phyloP scores from a whole-genome alignment of 2,113 vertebrate genomes.

The Chascanopsetta lugubris region DNA sequence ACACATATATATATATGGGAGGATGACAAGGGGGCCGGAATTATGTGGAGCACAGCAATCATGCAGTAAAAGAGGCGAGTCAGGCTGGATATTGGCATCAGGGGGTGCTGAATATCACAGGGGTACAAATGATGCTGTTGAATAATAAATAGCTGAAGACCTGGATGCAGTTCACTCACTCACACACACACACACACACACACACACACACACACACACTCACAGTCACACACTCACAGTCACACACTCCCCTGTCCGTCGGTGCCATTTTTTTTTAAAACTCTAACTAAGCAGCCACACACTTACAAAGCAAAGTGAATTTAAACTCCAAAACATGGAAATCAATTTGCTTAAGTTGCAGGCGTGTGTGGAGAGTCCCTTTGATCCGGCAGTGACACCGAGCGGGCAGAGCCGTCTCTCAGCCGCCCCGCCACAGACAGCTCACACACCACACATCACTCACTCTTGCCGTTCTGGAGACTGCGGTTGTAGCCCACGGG shows the following conservation, averaged over 20 bases:
- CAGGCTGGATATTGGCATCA: slow-evolving; percentile 42
- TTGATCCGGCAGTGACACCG: slow-evolving; percentile 42
- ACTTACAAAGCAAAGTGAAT: background rate
- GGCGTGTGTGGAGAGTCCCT: slow-evolving; percentile 19
- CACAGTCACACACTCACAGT: slow-evolving; percentile 28
- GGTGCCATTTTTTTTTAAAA: background rate
- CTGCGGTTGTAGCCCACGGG: slow-evolving; percentile 89
- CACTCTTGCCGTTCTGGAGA: slow-evolving; percentile 89
- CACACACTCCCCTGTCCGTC: too few relatives aligned
- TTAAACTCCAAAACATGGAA: slow-evolving; percentile 2
- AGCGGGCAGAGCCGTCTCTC: slow-evolving; percentile 32
- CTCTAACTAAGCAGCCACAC: slow-evolving; percentile 12
- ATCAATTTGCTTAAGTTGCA: background rate
- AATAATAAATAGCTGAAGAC: slow-evolving; percentile 69
- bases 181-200: slow-evolving; percentile 32
- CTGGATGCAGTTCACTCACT: slow-evolving; percentile 58
- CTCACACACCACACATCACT: slow-evolving; percentile 72
- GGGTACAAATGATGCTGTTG: slow-evolving; percentile 63
- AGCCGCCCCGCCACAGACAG: slow-evolving; percentile 25
- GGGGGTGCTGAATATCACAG: slow-evolving; percentile 60
- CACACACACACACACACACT: slow-evolving; percentile 22
- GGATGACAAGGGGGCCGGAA: slow-evolving; percentile 58
- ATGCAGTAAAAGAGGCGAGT: slow-evolving; percentile 55
- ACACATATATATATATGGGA: slow-evolving; percentile 39
- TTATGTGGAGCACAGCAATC: slow-evolving; percentile 62